These are phyloP conservation scores for Zygothrica quintamaculata DNA, from an alignment of 2,888 invertebrate genomes.

Conservation along the genomic window DNA sequence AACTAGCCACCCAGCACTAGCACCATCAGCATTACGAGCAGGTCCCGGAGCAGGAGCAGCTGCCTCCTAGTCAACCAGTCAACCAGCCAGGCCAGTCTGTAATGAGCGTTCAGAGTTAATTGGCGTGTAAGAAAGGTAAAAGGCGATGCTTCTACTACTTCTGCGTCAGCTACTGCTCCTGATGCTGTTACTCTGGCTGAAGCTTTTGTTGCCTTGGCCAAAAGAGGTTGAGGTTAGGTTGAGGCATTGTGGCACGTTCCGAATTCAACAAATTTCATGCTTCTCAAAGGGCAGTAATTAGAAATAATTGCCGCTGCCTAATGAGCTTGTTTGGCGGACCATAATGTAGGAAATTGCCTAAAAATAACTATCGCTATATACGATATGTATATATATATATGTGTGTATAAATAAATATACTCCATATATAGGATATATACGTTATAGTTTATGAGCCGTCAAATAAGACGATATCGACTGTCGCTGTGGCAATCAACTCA, in stretches of 20 bases:
- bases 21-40: too few relatives aligned
- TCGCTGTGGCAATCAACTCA: slow-evolving; percentile 71
- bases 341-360: slow-evolving; percentile 14
- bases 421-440: neutral
- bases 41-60: too few relatives aligned
- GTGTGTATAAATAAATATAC: too few relatives aligned
- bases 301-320: slow-evolving; percentile 70
- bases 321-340: slow-evolving; percentile 60
- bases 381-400: too few relatives aligned
- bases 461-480: slow-evolving; percentile 31
- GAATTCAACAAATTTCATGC: slow-evolving; percentile 71
- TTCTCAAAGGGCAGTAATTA: slow-evolving; percentile 73
- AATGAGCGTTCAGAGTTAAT: slow-evolving; percentile 80
- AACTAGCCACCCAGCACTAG: slow-evolving; percentile 49
- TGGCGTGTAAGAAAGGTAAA: slow-evolving; percentile 73
- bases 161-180: slow-evolving; percentile 5
- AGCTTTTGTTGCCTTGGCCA: neutral
- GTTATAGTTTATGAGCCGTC: slow-evolving; percentile 58
- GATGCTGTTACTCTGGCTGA: neutral
- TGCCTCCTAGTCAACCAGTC: slow-evolving; percentile 15
- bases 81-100: slow-evolving; percentile 54
- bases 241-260: slow-evolving; percentile 4
- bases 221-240: slow-evolving; percentile 1
- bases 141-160: slow-evolving; percentile 26
- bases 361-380: neutral